A percentile compares a stretch with the other conserved stretches of the same genome.
Conservation (phyloP, 2,797 vertebrate species). For the Dipus sagitta region DNA sequence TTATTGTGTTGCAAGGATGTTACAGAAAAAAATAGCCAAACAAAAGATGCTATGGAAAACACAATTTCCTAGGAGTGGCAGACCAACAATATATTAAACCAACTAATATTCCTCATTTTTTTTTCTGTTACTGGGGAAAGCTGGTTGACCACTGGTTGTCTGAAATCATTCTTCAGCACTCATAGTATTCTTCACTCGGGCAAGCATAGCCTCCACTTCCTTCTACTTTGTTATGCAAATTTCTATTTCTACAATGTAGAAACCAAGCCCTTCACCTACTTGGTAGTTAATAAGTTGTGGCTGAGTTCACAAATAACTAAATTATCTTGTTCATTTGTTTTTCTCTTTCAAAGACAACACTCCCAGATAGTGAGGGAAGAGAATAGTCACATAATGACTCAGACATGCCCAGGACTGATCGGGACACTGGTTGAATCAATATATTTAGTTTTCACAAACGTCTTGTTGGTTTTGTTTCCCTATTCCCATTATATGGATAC, state of each 20-base stretch:
- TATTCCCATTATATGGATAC: neutral
- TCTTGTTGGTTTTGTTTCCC: neutral
- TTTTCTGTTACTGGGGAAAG: neutral
- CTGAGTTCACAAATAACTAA: neutral
- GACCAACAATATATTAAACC: neutral
- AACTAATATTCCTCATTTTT: neutral
- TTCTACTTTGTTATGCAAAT: neutral
- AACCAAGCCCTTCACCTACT: neutral
- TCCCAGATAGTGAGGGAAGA: neutral
- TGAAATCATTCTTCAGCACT: neutral
- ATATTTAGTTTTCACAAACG: neutral
- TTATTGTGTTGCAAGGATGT: neutral
- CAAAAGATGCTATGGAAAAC: neutral
- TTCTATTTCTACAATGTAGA: neutral
- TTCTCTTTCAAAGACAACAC: neutral
- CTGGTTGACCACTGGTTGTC: neutral
- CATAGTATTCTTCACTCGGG: neutral
- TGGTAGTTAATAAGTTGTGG: neutral
- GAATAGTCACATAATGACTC: neutral
- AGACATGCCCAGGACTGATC: neutral
- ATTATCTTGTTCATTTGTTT: neutral
- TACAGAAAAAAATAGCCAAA: neutral
- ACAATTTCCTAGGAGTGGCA: neutral
- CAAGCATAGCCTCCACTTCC: neutral
- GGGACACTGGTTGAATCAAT: neutral